A percentile compares a stretch with the other conserved stretches of the same genome.
Conservation (phyloP, 2,797 vertebrate species). For the Steatocranus sp. region DNA sequence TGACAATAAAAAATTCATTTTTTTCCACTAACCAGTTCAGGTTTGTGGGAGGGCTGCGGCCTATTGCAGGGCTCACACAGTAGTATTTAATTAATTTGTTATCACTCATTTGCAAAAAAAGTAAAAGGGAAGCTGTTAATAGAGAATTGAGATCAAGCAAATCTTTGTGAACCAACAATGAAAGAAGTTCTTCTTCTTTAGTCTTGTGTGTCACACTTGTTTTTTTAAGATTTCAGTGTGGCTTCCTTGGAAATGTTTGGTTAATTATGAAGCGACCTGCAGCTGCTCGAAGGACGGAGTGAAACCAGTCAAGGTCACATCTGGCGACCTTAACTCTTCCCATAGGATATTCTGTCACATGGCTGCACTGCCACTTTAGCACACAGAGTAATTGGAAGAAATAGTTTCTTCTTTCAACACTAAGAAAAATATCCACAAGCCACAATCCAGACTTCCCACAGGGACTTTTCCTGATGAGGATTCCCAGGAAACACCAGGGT, state of each 20-base stretch:
- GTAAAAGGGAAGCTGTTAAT: neutral
- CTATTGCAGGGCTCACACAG: neutral
- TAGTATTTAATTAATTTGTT: neutral
- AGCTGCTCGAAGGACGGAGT: neutral
- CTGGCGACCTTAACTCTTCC: neutral
- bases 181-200: neutral
- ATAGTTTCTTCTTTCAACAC: neutral
- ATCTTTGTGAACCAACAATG: neutral
- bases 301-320: neutral
- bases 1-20: rapidly evolving
- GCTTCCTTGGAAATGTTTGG: neutral
- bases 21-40: rapidly evolving
- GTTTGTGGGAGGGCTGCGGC: neutral
- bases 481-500: neutral
- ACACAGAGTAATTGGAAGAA: neutral
- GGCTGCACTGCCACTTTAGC: neutral
- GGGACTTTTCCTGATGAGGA: neutral
- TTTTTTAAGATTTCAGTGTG: neutral
- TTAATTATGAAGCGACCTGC: neutral
- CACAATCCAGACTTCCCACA: neutral
- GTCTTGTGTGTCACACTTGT: neutral
- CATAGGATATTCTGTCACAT: neutral
- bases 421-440: neutral
- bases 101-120: neutral
- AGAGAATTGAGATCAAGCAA: neutral